These are phyloP conservation scores for Guaruba guarouba DNA, from an alignment of 2,113 vertebrate genomes.

Conservation along the genomic window DNA sequence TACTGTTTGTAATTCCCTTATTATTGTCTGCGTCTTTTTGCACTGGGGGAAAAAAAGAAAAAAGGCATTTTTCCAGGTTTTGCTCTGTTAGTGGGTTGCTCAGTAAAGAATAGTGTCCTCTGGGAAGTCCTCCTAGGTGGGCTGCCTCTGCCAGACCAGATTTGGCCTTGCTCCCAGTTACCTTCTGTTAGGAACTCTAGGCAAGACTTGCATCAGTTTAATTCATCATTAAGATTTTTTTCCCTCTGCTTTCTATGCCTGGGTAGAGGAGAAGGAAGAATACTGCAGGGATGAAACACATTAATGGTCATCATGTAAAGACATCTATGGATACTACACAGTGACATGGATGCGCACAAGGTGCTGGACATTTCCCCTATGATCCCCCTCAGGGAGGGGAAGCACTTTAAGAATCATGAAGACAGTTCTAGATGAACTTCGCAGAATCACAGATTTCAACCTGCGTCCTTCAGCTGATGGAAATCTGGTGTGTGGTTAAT, in stretches of 20 bases:
- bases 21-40: background rate
- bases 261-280: fast-evolving
- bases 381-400: background rate
- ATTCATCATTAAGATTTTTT: background rate
- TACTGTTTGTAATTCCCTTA: background rate
- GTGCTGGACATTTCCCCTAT: background rate
- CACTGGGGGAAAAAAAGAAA: fast-evolving
- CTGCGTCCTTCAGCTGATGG: background rate
- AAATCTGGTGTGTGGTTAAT: background rate
- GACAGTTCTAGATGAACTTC: background rate
- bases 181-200: background rate
- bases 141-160: background rate
- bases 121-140: background rate
- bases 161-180: background rate
- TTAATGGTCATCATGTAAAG: background rate
- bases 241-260: background rate
- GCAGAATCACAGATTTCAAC: background rate
- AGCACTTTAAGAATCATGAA: background rate
- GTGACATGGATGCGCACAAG: no score
- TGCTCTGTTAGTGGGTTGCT: background rate
- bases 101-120: background rate
- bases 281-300: background rate
- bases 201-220: background rate
- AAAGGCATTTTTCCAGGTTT: background rate
- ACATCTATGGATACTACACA: fast-evolving